Conservation (phyloP, 2,888 invertebrate species). For the Agonopterix arenella region DNA sequence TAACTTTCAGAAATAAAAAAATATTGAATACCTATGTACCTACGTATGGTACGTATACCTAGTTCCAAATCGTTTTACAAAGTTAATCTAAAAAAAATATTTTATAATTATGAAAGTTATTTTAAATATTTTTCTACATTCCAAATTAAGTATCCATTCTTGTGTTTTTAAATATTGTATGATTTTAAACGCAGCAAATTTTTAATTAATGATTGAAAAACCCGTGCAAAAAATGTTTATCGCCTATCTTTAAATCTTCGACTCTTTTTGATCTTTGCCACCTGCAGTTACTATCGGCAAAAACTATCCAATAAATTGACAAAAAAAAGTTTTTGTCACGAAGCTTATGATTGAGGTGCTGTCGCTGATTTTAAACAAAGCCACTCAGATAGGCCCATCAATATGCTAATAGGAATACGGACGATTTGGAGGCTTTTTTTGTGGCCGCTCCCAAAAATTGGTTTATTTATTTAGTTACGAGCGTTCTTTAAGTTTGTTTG, state of each 20-base stretch:
- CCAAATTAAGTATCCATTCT: too few species aligned
- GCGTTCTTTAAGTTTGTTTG: constrained; percentile 62
- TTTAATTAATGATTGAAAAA: too few species aligned
- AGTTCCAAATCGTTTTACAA: too few species aligned
- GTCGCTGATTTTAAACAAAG: constrained; percentile 76
- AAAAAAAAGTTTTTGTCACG: constrained; percentile 37
- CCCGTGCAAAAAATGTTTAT: background rate
- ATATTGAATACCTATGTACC: too few species aligned
- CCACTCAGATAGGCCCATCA: constrained; percentile 64
- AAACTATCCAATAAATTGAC: constrained; percentile 54
- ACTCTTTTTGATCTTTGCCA: constrained; percentile 28
- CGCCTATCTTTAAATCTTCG: background rate
- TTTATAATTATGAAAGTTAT: too few species aligned
- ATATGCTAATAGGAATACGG: constrained; percentile 64
- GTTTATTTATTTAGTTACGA: constrained; percentile 72
- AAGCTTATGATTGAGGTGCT: constrained; percentile 70
- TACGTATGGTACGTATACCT: too few species aligned
- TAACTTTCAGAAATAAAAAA: too few species aligned
- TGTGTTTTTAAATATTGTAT: too few species aligned
- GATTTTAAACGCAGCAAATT: too few species aligned
- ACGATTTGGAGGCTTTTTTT: constrained; percentile 49
- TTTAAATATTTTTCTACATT: too few species aligned
- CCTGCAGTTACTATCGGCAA: constrained; percentile 52
- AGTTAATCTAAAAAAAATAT: too few species aligned
- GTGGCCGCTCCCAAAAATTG: constrained; percentile 53